Evolutionary conservation across 2,797 vertebrate genomes (phyloP), one percentile per base, ranked within the genome.

Genomic region (Bradypodion ventrale): DNA sequence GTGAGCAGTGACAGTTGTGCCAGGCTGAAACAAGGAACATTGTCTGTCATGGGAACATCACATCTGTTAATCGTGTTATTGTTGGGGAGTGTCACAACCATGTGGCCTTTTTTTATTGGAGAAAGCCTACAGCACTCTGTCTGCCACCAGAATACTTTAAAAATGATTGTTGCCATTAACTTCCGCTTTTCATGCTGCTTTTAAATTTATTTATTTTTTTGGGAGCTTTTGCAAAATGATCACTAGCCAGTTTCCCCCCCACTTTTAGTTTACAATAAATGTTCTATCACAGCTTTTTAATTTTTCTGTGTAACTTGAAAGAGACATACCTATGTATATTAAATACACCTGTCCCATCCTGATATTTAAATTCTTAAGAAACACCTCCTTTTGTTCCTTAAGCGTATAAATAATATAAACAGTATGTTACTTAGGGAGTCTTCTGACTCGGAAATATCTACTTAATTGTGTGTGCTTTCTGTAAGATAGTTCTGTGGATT

Each of bases 31-130:
- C 95, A 63, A 82, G 92, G 94, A 93, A 95, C 95, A 97, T 97
- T 98, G 97, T 98, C 93, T 94, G 92, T 95, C 95, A 95, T 97
- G 96, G 97, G 97, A 98, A 97, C 95, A 89, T 83, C 85, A 95
- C 97, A 98, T 97, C 97, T 98, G 98, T 93, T 96, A 92, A 96
- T 95, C 95, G 94, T 95, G 95, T 94, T 93, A 94, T 96, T 97
- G 96, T 96, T 94, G 85, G 94, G 80, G 83, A 94, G 95, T 95
- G 95, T 95, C 87, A 85, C 91, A 89, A 90, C 85, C 88, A 82
- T 94, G 94, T 94, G 86, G 80, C 80, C 83, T 88, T 89, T 87
- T 84, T 89, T 52, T 77, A 90, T 78, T 92, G 88, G 91, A 91
- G 88, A 87, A 91, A 87, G 92, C 84, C 92, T 83, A 52, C 88